Evolutionary conservation across 2,888 invertebrate species (phyloP), one percentile per base, ranked within the genome.

Genomic region (Xylocampa areola): DNA sequence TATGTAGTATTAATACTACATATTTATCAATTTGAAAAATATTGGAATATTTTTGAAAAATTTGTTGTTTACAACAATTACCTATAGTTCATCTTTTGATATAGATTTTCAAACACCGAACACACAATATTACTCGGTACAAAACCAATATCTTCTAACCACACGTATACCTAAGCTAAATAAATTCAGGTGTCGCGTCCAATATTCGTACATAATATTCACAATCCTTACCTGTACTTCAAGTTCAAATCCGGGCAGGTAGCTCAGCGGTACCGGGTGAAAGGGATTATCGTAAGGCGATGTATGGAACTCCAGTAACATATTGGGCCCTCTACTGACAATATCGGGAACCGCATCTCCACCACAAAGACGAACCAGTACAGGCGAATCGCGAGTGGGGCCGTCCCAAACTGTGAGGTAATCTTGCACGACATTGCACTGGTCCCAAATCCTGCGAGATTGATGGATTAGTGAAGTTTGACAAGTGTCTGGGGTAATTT

Each of bases 391-490:
- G 10, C 95, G 94, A 11, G 96, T 95, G 29, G 95, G 94, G 0
- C 97, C 97, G 82, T 97, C 97, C 94, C 96, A 96, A 48, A 97
- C 96, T 23, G 97, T 97, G 71, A 97, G 91, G 85, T 96, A 97
- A 89, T 97, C 97, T 87, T 97, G 97, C 60, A 96, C 96, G 76
- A 96, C 95, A 85, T 97, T 97, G 87, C 97, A 97, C 87, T 97
- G 96, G 88, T 97, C 96, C 96, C 97, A 97, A 60, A 97, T 96
- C 86, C 97, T 97, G 85, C 87, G 44, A 61, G 36, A 49, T 61
- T 52, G 57, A 68, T 61, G 44, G 44, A 64, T 66, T 71, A 67
- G 51, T 64, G 11, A 49, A 69, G 52, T 67, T 67, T 65, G 59
- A 55, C 45, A 55, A 53, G 48, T 37, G 21, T 61, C 25, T 27